phyloP scores from a whole-genome alignment of 2,888 invertebrate species.

The Coecobrya sp. region DNA sequence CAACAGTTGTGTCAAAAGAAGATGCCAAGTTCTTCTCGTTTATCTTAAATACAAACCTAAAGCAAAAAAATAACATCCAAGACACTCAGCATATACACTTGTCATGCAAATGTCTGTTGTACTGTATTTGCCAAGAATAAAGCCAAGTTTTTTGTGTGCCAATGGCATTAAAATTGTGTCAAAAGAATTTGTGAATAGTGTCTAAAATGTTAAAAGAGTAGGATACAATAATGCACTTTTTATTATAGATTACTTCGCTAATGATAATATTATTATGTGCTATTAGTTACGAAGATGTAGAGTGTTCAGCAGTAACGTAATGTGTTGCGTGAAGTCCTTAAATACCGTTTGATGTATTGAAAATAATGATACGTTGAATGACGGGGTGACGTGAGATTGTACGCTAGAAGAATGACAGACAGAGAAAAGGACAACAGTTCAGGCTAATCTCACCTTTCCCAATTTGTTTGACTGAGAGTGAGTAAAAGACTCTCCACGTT shows the following conservation, averaged over 20 bases:
- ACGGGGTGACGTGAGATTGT: not conserved
- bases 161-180: conserved; percentile 62
- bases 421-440: too few relatives aligned
- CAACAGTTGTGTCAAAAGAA: conserved; percentile 35
- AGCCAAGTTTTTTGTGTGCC: conserved; percentile 61
- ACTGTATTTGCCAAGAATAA: conserved; percentile 47
- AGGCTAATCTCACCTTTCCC: not conserved
- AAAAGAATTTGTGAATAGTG: conserved; percentile 44
- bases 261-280: not conserved
- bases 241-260: conserved; percentile 5
- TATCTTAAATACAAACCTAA: not conserved
- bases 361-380: not conserved
- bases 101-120: conserved; percentile 31
- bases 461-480: not conserved
- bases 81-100: not conserved
- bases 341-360: not conserved
- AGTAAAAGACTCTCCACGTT: not conserved
- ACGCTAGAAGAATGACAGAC: not conserved
- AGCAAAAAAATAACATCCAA: not conserved
- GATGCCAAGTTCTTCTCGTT: conserved; percentile 17
- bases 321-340: not conserved
- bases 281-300: not conserved
- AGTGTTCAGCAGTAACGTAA: not conserved
- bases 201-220: not conserved
- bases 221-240: not conserved